phyloP scores from a whole-genome alignment of 2,888 invertebrate genomes.

The Pomacea canaliculata region DNA sequence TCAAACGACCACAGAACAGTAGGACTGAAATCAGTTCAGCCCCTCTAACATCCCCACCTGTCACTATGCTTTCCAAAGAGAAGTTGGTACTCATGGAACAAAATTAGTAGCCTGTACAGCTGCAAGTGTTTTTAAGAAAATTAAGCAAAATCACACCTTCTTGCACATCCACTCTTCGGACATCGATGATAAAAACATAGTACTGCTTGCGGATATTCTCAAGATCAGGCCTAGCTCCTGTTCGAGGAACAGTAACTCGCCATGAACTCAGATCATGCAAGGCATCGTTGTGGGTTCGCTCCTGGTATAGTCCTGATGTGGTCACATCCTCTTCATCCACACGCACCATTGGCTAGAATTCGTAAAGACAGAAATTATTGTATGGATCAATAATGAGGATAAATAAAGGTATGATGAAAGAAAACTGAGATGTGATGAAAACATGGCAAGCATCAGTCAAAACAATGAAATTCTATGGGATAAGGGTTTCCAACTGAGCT shows the following conservation, averaged over 20 bases:
- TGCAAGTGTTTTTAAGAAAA: no score
- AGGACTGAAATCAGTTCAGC: no score
- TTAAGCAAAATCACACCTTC: slow-evolving; percentile 34
- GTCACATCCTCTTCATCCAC: slow-evolving; percentile 47
- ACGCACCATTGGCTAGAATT: slow-evolving; percentile 29
- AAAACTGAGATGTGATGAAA: no score
- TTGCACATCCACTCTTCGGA: slow-evolving; percentile 67
- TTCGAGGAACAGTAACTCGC: slow-evolving; percentile 36
- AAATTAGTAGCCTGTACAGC: no score
- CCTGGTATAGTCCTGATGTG: slow-evolving; percentile 2
- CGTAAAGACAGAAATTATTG: background rate
- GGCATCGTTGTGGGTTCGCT: slow-evolving; percentile 41
- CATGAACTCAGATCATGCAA: slow-evolving; percentile 74
- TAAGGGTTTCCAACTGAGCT: no score
- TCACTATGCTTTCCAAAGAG: no score
- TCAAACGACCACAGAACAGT: no score
- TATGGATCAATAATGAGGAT: background rate
- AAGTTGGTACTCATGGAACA: no score
- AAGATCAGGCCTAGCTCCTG: slow-evolving; percentile 35
- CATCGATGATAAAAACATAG: slow-evolving; percentile 71
- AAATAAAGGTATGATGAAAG: no score
- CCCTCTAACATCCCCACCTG: no score
- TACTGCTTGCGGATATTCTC: slow-evolving; percentile 66
- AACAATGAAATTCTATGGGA: no score
- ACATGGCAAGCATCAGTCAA: no score